Percentiles rank a stretch among this genome's conserved stretches.
Evolutionary conservation across 2,797 vertebrate genomes (phyloP).

Genomic region (Fistularia tabacaria): DNA sequence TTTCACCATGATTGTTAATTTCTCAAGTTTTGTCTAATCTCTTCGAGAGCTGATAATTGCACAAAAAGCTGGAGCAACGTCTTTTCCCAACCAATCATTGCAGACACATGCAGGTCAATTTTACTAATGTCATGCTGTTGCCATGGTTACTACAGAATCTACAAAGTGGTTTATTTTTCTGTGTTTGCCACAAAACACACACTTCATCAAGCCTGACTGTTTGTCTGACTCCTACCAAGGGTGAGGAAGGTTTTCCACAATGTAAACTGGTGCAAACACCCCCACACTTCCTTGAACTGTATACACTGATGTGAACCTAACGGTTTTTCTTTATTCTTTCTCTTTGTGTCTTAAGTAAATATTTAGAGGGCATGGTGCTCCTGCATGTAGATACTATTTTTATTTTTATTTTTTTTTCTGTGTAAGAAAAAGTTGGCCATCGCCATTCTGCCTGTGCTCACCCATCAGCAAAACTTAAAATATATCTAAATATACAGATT

Average conservation of each 20-base stretch:
- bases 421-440: conserved; percentile 2
- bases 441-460: too few relatives aligned
- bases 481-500: too few relatives aligned
- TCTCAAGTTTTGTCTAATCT: background rate
- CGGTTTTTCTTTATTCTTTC: conserved; percentile 19
- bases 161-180: conserved; percentile 1
- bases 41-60: background rate
- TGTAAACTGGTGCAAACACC: conserved; percentile 23
- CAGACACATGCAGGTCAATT: conserved; percentile 24
- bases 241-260: conserved; percentile 1
- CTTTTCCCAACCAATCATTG: conserved; percentile 18
- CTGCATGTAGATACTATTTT: conserved; percentile 14
- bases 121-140: conserved; percentile 2
- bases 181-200: conserved; percentile 6
- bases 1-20: background rate
- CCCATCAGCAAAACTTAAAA: too few relatives aligned
- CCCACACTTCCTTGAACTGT: conserved; percentile 18
- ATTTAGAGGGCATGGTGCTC: conserved; percentile 38
- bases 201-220: conserved; percentile 20
- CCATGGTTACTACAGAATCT: conserved; percentile 22
- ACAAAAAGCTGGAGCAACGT: too few relatives aligned
- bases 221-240: background rate
- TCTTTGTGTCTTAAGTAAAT: conserved; percentile 50
- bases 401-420: background rate
- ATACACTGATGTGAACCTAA: conserved; percentile 27